These are phyloP conservation scores for Teleiodes luculella DNA, from an alignment of 2,888 invertebrate genomes.

Conservation along the genomic window DNA sequence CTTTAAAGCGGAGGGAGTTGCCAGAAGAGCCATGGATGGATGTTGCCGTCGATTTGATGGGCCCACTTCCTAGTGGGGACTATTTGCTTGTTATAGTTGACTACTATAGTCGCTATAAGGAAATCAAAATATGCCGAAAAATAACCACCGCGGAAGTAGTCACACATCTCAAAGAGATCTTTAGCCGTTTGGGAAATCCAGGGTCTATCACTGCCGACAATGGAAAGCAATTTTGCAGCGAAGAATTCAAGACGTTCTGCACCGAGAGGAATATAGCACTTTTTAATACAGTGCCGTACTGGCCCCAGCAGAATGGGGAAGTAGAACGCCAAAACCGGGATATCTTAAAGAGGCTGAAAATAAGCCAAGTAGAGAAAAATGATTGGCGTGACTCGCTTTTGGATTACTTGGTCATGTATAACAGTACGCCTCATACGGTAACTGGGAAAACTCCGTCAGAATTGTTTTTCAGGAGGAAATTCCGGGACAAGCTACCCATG, in stretches of 20 bases:
- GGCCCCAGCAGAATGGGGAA: slow-evolving; percentile 19
- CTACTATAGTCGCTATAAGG: slow-evolving; percentile 20
- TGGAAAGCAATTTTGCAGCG: slow-evolving; percentile 20
- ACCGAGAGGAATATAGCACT: slow-evolving; percentile 1
- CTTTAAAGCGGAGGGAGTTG: slow-evolving; percentile 23
- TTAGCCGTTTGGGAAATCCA: slow-evolving; percentile 20
- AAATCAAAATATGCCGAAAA: background rate
- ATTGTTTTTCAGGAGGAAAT: slow-evolving; percentile 28
- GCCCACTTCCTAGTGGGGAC: slow-evolving; percentile 20
- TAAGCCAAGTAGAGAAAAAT: slow-evolving; percentile 12
- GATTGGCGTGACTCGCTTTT: slow-evolving; percentile 22
- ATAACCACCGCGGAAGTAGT: slow-evolving; percentile 13
- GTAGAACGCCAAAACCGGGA: slow-evolving; percentile 17
- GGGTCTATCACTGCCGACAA: slow-evolving; percentile 22
- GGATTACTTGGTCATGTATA: slow-evolving; percentile 30
- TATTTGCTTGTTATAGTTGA: slow-evolving; percentile 17
- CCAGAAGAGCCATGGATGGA: slow-evolving; percentile 24
- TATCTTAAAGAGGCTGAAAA: slow-evolving; percentile 15
- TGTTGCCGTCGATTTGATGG: slow-evolving; percentile 31
- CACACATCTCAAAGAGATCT: slow-evolving; percentile 15
- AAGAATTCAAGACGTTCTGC: slow-evolving; percentile 9
- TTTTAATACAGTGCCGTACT: slow-evolving; percentile 12
- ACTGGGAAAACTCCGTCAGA: slow-evolving; percentile 32
- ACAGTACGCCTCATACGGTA: slow-evolving; percentile 33
- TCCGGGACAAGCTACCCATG: slow-evolving; percentile 30